These are phyloP conservation scores for Lepus timidus DNA, from an alignment of 2,113 vertebrate species.

Conservation along the genomic window DNA sequence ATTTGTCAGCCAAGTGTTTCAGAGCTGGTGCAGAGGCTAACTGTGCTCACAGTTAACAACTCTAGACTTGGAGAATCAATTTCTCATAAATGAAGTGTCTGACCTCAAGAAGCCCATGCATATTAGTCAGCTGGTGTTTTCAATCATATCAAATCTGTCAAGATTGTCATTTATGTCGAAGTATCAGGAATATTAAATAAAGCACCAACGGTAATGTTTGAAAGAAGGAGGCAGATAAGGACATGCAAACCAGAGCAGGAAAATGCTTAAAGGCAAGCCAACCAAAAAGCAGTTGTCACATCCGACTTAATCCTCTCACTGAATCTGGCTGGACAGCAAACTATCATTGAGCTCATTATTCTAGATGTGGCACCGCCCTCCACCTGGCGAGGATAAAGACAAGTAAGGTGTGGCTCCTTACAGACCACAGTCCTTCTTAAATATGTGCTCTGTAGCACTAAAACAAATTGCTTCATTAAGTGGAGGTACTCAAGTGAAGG, in stretches of 20 bases:
- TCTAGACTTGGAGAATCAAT: slow-evolving; percentile 1
- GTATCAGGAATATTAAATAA: slow-evolving; percentile 25
- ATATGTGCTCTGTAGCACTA: neutral
- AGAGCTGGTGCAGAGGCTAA: neutral
- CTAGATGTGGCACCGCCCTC: neutral
- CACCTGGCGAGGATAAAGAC: rapidly evolving
- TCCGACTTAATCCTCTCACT: neutral
- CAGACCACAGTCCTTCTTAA: neutral
- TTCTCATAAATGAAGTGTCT: slow-evolving; percentile 21
- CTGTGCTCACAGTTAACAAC: neutral
- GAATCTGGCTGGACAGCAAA: neutral
- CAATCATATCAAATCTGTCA: slow-evolving; percentile 32
- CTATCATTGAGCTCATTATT: rapidly evolving
- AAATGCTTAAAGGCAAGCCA: neutral
- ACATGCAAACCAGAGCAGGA: neutral
- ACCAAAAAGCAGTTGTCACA: neutral
- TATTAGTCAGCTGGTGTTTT: slow-evolving; percentile 33
- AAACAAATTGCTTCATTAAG: neutral
- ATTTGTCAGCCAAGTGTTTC: neutral
- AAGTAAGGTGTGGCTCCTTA: no score
- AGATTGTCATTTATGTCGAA: slow-evolving; percentile 47
- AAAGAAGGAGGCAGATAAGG: slow-evolving; percentile 12
- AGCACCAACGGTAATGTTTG: neutral
- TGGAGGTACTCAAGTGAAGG: neutral
- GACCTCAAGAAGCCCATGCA: neutral